Conservation (phyloP, 1,140 invertebrate species). For the Muscidifurax raptorellus region DNA sequence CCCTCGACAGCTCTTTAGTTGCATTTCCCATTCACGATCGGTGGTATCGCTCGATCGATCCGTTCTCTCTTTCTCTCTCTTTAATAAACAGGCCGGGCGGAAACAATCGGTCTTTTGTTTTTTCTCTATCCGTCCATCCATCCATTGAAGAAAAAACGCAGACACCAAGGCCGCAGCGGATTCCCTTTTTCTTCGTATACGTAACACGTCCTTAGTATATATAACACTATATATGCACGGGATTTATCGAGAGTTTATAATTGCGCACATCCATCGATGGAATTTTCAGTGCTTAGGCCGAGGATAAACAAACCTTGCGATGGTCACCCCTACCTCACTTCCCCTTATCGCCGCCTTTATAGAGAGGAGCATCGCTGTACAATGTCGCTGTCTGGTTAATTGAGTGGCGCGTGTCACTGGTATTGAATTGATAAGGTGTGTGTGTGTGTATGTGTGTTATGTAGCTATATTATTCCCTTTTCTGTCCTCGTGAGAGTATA, state of each 20-base stretch:
- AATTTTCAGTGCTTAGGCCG: background rate
- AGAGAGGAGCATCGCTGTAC: background rate
- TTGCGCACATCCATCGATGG: background rate
- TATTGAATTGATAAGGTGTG: background rate
- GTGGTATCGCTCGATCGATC: slow-evolving; percentile 36
- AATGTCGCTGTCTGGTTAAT: slow-evolving; percentile 24
- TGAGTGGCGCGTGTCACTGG: slow-evolving; percentile 29
- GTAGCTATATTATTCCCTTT: background rate
- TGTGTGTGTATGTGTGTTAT: background rate
- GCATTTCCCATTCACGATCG: slow-evolving; percentile 4
- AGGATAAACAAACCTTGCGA: background rate
- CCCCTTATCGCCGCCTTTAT: background rate
- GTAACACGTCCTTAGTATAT: background rate
- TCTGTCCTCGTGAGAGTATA: background rate
- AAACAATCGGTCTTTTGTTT: slow-evolving; percentile 50
- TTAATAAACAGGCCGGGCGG: slow-evolving; percentile 29
- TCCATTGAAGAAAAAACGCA: background rate
- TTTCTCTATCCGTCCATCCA: slow-evolving; percentile 3
- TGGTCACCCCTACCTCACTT: background rate
- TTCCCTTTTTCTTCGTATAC: background rate
- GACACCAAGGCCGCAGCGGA: background rate
- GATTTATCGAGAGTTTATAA: background rate
- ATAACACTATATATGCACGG: background rate
- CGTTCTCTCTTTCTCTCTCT: slow-evolving; percentile 6
- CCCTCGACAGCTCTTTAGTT: background rate